Conservation (phyloP, 1,140 invertebrate genomes). For the Lepidurus couesii region DNA sequence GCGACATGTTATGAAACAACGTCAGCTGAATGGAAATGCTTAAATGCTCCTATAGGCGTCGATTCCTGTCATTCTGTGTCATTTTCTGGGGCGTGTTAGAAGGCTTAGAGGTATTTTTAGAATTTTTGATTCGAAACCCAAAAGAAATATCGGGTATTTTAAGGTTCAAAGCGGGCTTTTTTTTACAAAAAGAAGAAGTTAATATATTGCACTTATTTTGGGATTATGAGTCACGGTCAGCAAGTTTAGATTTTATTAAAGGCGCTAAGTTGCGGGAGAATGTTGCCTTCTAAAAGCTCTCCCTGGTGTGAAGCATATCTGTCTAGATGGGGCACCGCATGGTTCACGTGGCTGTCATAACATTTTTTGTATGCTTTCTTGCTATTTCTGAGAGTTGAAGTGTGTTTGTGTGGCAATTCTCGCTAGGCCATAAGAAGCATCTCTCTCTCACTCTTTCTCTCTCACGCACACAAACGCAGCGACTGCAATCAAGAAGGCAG, state of each 20-base stretch:
- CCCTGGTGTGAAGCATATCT: slow-evolving; percentile 12
- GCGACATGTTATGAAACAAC: background rate
- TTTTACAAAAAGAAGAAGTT: background rate
- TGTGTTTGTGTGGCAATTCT: slow-evolving; percentile 8
- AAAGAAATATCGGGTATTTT: background rate
- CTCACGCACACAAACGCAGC: background rate
- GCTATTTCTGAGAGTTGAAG: background rate
- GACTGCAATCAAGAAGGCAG: background rate
- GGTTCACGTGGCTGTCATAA: slow-evolving; percentile 6
- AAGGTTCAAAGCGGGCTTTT: background rate
- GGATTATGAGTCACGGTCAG: slow-evolving; percentile 21
- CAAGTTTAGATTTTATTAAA: slow-evolving; percentile 1
- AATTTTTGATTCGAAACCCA: background rate
- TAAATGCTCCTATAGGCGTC: background rate
- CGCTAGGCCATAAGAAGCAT: background rate
- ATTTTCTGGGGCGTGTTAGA: too few relatives aligned
- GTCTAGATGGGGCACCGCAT: slow-evolving; percentile 16
- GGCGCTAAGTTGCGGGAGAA: slow-evolving; percentile 8
- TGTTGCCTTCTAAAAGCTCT: slow-evolving; percentile 4
- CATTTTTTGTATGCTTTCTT: background rate
- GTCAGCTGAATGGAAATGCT: background rate
- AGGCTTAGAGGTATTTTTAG: too few relatives aligned
- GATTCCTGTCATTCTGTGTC: too few relatives aligned
- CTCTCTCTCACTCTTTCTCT: background rate
- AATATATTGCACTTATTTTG: background rate